phyloP scores from a whole-genome alignment of 2,797 vertebrate genomes.

The Dendrocincla tyrannina region DNA sequence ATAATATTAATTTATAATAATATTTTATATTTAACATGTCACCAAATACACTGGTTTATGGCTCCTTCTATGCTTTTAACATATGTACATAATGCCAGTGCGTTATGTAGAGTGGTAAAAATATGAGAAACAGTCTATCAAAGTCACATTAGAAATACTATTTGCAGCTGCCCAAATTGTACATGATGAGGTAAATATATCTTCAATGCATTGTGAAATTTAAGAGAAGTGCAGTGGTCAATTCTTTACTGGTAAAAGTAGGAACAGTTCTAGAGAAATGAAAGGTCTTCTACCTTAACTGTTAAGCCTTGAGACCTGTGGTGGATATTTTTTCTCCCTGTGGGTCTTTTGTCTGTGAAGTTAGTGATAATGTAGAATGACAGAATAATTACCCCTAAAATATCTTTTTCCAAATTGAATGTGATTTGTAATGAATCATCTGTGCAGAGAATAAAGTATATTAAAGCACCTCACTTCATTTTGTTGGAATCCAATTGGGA shows the following conservation, averaged over 20 bases:
- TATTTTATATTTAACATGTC: neutral
- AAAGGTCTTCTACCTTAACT: neutral
- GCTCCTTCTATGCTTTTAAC: neutral
- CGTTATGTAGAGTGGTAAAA: neutral
- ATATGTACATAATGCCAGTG: neutral
- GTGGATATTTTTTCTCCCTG: neutral
- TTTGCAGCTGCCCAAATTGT: neutral
- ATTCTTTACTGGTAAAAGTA: neutral
- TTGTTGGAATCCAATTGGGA: neutral
- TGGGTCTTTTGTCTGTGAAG: neutral
- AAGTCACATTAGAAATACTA: neutral
- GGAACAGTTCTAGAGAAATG: neutral
- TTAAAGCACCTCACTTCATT: neutral
- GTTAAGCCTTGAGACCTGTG: neutral
- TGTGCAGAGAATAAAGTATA: neutral
- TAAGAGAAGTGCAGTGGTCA: neutral
- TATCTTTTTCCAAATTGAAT: neutral
- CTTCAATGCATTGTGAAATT: neutral
- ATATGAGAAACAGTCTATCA: neutral
- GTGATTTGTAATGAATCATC: neutral
- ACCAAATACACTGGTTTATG: neutral
- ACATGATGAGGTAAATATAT: neutral
- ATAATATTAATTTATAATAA: neutral
- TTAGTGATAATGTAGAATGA: neutral
- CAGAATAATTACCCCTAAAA: conserved; percentile 1